Conservation (phyloP, 2,888 invertebrate species). For the Amblyjoppa proteus region DNA sequence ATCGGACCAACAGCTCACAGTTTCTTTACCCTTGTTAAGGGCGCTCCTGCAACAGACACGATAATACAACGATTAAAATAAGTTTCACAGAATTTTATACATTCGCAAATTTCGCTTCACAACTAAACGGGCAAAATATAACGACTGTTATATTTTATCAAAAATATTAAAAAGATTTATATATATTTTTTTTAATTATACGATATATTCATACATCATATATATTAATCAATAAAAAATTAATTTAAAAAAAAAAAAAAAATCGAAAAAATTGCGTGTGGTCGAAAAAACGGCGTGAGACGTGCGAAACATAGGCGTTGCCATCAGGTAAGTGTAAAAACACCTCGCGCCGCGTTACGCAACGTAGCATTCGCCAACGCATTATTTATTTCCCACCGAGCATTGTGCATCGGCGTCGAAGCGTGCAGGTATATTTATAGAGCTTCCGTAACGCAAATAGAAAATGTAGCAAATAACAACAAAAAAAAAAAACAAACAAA, state of each 20-base stretch:
- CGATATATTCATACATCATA: too few species aligned
- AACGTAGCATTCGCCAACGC: conserved; percentile 44
- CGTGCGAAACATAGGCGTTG: conserved; percentile 18
- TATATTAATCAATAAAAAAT: neutral
- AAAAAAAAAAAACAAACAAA: neutral
- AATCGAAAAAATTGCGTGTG: neutral
- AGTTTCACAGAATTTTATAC: neutral
- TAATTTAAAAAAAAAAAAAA: conserved; percentile 1
- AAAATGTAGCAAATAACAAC: conserved; percentile 29
- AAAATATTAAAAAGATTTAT: too few species aligned
- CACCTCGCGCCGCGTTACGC: conserved; percentile 46
- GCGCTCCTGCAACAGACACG: conserved; percentile 78
- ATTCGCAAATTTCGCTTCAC: too few species aligned
- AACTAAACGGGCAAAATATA: too few species aligned
- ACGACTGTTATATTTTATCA: too few species aligned
- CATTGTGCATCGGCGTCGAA: conserved; percentile 1
- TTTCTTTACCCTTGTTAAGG: conserved; percentile 80
- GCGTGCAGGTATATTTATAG: conserved; percentile 46
- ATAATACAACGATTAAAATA: conserved; percentile 11
- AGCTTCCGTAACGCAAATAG: conserved; percentile 27
- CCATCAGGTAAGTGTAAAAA: conserved; percentile 7
- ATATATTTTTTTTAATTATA: too few species aligned
- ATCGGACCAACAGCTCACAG: conserved; percentile 82
- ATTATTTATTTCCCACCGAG: conserved; percentile 36
- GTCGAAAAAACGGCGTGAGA: neutral